Evolutionary conservation across 2,113 vertebrate genomes (phyloP), one percentile per base, ranked within the genome.

Genomic region (Brachypteracias leptosomus): DNA sequence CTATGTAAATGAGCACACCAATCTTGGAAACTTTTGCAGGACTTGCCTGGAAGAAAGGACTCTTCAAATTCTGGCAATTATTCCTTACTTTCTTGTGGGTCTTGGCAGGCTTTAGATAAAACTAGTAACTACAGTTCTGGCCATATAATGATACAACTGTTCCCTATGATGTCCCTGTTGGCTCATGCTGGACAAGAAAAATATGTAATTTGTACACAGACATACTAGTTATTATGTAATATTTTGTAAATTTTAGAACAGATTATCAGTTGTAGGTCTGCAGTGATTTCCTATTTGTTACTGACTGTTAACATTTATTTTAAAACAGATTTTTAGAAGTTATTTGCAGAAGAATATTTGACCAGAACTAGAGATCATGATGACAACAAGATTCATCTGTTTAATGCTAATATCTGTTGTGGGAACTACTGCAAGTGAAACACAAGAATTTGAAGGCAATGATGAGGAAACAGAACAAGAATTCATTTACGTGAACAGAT

Each of bases 401-500:
- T 97, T 98, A 86, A 96, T 99, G 82, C 93, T 99, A 88, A 97
- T 97, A 95, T 96, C 98, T 35, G 74, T 94, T 44, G 68, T 93
- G 74, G 98, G 97, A 52, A 90, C 95, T 38, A 94, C 98, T 31
- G 82, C 97, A 36, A 96, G 96, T 78, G 97, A 95, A 80, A 94
- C 98, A 67, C 98, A 98, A 46, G 98, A 98, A 89, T 97, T 98
- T 65, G 98, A 99, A 94, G 98, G 97, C 95, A 96, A 97, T 2
- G 97, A 99, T 3, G 98, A 98, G 44, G 98, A 96, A 83, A 91
- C 97, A 2, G 98, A 98, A 59, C 98, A 94, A 66, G 99, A 98
- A 96, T 99, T 99, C 93, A 97, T 99, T 81, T 98, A 99, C 22
- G 97, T 97, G 44, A 98, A 98, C 92, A 97, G 98, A 91, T 98